A percentile compares a stretch with the other conserved stretches of the same genome.
Evolutionary conservation across 2,888 invertebrate species (phyloP).

Genomic region (Polyommatus icarus): DNA sequence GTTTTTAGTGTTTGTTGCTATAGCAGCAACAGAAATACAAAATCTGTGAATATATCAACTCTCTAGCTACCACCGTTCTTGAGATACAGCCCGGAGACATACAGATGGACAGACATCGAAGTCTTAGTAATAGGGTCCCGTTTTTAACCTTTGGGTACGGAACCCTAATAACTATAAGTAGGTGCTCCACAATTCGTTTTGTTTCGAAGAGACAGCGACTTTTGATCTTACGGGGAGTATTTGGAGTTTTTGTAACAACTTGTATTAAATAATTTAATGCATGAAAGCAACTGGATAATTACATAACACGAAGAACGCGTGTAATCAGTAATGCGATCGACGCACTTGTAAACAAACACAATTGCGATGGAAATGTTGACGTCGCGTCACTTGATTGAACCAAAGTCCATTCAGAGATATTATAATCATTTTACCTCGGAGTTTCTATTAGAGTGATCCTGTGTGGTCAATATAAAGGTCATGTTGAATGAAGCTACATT

Average conservation of each 20-base stretch:
- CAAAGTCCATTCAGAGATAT: not conserved
- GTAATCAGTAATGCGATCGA: conserved; percentile 3
- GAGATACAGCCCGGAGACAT: no score
- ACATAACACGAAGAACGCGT: not conserved
- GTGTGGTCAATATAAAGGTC: not conserved
- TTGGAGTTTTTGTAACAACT: no score
- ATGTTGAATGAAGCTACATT: not conserved
- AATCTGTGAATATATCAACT: no score
- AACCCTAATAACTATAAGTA: no score
- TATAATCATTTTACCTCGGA: not conserved
- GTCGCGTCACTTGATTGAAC: not conserved
- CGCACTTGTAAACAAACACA: conserved; percentile 12
- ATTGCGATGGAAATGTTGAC: not conserved
- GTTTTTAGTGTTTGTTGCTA: no score
- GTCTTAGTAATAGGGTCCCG: no score
- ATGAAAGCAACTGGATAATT: not conserved
- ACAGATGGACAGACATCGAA: no score
- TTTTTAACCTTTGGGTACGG: no score
- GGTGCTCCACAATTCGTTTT: not conserved
- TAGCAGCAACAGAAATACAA: no score
- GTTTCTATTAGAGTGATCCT: not conserved
- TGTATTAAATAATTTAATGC: not conserved
- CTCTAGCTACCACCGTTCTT: no score
- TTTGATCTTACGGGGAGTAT: no score
- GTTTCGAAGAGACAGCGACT: no score